Evolutionary conservation across 2,888 invertebrate species (phyloP), one percentile per base, ranked within the genome.

Genomic region (Drosophila ustulata): DNA sequence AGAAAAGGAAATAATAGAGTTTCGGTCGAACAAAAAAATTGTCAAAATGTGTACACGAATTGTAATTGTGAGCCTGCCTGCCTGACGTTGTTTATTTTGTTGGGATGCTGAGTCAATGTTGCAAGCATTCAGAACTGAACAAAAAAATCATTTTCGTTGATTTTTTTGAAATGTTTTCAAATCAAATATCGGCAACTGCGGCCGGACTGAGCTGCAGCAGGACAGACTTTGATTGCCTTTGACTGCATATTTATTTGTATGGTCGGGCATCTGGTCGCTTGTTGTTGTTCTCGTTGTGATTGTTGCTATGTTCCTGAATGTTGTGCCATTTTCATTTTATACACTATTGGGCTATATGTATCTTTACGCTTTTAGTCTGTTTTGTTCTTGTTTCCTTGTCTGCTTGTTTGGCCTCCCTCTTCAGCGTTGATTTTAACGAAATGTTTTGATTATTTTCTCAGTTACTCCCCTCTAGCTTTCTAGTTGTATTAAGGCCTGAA

Each of bases 161-260:
- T 78, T 88, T 84, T 85, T 88, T 72, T 61, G 70, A 80, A 83
- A 82, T 86, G 86, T 84, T 89, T 89, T 84, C 88, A 86, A 89
- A 86, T 86, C 85, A 89, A 89, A 86, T 86, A 89, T 84, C 82
- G 89, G 79, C 84, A 79, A 81, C 78, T 77, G 82, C 61, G 80
- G 80, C 79, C 51, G 75, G 55, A 66, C 69, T 37, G 71, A 58
- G 63, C 52, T 52, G 55, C 50, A 39, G 23, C 47, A 25, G 46
- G 75, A 67, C 80, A 64, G 77, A 77, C 81, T 75, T 83, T 88
- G 87, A 85, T 85, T 85, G 85, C 89, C 87, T 85, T 89, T 85
- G 85, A 87, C 85, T 81, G 89, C 66, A 79, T 88, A 88, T 85
- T 85, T 85, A 85, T 85, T 85, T 88, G 89, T 79, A 84, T 72